These are phyloP conservation scores for Hyppa rectilinea DNA, from an alignment of 2,888 invertebrate genomes.

Conservation along the genomic window DNA sequence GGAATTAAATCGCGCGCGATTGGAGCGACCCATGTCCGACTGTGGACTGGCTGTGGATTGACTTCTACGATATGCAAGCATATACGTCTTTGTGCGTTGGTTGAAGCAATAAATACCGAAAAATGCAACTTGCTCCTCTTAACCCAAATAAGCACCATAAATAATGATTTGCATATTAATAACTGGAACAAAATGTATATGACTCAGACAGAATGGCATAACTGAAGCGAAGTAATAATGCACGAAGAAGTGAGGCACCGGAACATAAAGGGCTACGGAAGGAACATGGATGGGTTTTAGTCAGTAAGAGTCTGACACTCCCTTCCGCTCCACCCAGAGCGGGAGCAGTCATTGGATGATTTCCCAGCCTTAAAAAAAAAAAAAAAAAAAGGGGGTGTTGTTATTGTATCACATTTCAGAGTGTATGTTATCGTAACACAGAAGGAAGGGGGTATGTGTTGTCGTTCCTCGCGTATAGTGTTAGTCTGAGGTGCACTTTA, in stretches of 20 bases:
- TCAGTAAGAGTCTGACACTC: no score
- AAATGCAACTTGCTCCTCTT: neutral
- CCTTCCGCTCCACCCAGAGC: no score
- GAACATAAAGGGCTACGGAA: no score
- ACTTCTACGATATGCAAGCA: neutral
- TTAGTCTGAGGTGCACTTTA: neutral
- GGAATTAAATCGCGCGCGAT: neutral
- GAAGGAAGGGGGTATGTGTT: neutral
- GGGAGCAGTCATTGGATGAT: no score
- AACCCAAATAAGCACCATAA: neutral
- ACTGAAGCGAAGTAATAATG: neutral
- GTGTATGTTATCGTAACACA: constrained; percentile 11
- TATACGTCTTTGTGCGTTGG: neutral
- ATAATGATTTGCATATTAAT: neutral
- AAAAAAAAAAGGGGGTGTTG: constrained; percentile 6
- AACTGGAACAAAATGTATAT: constrained; percentile 3
- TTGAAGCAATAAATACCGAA: neutral
- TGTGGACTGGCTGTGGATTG: neutral
- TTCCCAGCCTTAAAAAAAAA: no score
- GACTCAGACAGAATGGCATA: constrained; percentile 24
- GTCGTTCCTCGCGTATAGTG: neutral
- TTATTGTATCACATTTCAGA: neutral
- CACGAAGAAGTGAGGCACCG: constrained; percentile 3
- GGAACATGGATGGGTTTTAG: no score
- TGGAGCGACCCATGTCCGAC: neutral